Conservation (phyloP, 2,113 vertebrate species). For the Notarius quadriscutis region DNA sequence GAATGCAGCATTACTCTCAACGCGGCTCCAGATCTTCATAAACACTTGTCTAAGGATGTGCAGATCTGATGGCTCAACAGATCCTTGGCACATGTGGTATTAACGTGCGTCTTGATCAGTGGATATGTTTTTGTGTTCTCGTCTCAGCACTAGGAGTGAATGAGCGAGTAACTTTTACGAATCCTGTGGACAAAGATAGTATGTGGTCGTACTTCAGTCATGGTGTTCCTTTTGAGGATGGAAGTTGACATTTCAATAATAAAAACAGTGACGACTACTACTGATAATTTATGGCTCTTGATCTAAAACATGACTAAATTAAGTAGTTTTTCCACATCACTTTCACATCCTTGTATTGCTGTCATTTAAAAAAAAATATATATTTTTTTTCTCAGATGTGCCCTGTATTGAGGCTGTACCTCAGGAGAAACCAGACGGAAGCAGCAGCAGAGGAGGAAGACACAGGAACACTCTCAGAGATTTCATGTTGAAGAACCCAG, state of each 20-base stretch:
- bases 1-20: neutral
- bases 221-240: neutral
- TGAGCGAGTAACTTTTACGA: no score
- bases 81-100: neutral
- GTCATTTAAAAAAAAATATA: neutral
- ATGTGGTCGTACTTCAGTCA: neutral
- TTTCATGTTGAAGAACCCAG: conserved; percentile 71
- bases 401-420: conserved; percentile 59
- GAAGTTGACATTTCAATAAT: neutral
- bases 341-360: neutral
- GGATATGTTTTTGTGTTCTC: neutral
- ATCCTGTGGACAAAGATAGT: neutral
- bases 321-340: neutral
- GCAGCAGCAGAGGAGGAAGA: conserved; percentile 3
- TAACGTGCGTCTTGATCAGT: neutral
- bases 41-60: neutral
- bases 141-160: no score
- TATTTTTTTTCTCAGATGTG: conserved; percentile 48
- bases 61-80: neutral
- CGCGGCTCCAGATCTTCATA: neutral
- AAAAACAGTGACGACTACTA: neutral
- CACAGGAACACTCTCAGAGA: conserved; percentile 68
- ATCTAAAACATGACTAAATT: neutral
- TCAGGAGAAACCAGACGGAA: conserved; percentile 44
- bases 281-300: no score